These are phyloP conservation scores for Drosophila repletoides DNA, from an alignment of 1,140 invertebrate genomes.

Conservation along the genomic window DNA sequence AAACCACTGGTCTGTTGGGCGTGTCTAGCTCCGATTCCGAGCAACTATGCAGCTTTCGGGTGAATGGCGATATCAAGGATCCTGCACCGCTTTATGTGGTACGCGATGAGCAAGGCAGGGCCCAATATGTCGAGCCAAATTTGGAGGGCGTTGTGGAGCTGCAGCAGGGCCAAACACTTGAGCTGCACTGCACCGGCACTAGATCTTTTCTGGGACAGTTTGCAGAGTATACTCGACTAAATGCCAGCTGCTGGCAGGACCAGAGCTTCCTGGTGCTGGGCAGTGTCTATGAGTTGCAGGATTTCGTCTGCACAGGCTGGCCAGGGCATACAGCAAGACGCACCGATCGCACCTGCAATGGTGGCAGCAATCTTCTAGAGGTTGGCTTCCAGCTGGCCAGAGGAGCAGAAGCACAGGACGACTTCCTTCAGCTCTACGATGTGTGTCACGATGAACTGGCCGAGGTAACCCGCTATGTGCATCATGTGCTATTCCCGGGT, in stretches of 20 bases:
- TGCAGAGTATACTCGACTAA: slow-evolving; percentile 27
- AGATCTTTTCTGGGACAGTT: slow-evolving; percentile 45
- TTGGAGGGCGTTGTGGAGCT: slow-evolving; percentile 47
- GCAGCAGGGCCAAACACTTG: slow-evolving; percentile 53
- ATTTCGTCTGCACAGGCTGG: slow-evolving; percentile 72
- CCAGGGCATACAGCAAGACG: slow-evolving; percentile 68
- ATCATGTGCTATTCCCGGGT: slow-evolving; percentile 71
- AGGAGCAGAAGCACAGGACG: slow-evolving; percentile 9
- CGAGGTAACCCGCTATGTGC: slow-evolving; percentile 81
- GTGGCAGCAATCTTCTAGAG: slow-evolving; percentile 70
- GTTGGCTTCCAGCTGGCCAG: slow-evolving; percentile 65
- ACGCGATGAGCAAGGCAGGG: slow-evolving; percentile 17
- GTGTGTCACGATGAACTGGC: slow-evolving; percentile 82
- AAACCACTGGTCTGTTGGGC: slow-evolving; percentile 52
- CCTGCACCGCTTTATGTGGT: slow-evolving; percentile 58
- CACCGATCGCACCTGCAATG: slow-evolving; percentile 68
- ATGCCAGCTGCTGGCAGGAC: slow-evolving; percentile 53
- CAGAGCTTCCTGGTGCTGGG: slow-evolving; percentile 54
- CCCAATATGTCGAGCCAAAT: slow-evolving; percentile 58
- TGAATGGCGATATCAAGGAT: slow-evolving; percentile 64
- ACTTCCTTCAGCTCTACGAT: slow-evolving; percentile 81
- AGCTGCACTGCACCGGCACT: slow-evolving; percentile 57
- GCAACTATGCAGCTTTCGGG: slow-evolving; percentile 44
- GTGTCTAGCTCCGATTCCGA: slow-evolving; percentile 9
- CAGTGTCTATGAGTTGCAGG: slow-evolving; percentile 51